Evolutionary conservation across 2,888 invertebrate species (phyloP).

Genomic region (Lepidochitona cinerea): DNA sequence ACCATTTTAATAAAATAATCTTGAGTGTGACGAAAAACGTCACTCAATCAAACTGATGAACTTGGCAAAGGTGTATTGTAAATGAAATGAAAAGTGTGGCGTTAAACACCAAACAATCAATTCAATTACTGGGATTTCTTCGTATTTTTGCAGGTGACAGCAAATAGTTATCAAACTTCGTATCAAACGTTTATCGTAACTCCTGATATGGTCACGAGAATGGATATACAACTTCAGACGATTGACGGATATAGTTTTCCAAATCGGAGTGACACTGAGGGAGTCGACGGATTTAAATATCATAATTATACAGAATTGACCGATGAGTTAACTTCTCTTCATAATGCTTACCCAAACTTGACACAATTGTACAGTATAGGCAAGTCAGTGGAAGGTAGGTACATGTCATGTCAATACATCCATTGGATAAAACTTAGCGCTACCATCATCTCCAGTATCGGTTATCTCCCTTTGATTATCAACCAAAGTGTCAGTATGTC

Average conservation of each 20-base stretch:
- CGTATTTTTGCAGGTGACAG: not conserved
- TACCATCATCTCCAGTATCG: too few species aligned
- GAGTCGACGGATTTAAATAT: not conserved
- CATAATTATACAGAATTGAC: not conserved
- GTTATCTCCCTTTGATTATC: too few species aligned
- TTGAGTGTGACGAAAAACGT: too few species aligned
- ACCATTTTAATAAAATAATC: too few species aligned
- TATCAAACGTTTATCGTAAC: not conserved
- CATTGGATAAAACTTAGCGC: too few species aligned
- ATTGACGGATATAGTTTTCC: not conserved
- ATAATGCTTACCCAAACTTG: not conserved
- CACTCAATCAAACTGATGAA: too few species aligned
- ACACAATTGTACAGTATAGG: not conserved
- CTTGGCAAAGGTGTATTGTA: too few species aligned
- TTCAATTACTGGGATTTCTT: not conserved
- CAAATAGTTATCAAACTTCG: not conserved
- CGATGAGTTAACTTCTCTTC: not conserved
- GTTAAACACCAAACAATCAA: too few species aligned
- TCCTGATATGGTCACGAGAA: not conserved
- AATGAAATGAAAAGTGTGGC: too few species aligned
- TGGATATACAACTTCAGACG: not conserved
- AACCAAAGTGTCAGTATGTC: too few species aligned
- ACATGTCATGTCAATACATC: too few species aligned
- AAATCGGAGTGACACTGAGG: too few species aligned
- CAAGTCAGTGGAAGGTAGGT: not conserved